Evolutionary conservation across 2,888 invertebrate species (phyloP).

Genomic region (Pachydiplax longipennis): DNA sequence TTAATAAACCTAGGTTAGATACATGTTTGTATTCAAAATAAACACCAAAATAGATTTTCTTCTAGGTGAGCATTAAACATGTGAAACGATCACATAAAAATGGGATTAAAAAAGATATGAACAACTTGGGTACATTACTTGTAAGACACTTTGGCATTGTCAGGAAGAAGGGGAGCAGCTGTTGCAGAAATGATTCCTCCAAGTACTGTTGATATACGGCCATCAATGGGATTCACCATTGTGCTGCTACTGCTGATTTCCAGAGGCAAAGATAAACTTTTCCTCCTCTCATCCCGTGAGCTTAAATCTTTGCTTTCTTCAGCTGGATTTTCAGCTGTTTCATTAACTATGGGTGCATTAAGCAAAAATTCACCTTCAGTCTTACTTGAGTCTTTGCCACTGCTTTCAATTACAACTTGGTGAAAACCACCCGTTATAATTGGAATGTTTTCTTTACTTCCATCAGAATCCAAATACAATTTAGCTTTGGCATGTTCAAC

Average conservation of each 20-base stretch:
- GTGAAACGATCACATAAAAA: background rate
- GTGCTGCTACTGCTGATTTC: constrained; percentile 8
- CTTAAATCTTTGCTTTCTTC: background rate
- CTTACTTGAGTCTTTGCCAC: background rate
- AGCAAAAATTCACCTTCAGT: background rate
- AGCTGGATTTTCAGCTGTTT: background rate
- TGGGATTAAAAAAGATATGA: background rate
- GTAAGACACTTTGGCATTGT: constrained; percentile 10
- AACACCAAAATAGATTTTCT: background rate
- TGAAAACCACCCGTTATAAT: background rate
- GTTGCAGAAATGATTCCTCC: constrained; percentile 45
- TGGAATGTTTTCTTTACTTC: background rate
- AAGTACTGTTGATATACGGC: constrained; percentile 41
- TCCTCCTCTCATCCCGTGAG: constrained; percentile 3
- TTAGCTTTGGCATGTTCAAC: constrained; percentile 7
- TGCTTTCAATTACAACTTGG: background rate
- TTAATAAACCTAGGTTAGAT: too few species aligned
- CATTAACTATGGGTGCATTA: background rate
- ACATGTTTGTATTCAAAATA: background rate
- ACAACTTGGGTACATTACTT: background rate
- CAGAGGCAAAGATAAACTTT: constrained; percentile 25
- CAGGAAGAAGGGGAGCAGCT: constrained; percentile 46
- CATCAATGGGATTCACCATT: background rate
- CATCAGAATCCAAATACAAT: background rate
- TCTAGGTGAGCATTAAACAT: background rate